Conservation (phyloP, 2,113 vertebrate species). For the Perca flavescens region DNA sequence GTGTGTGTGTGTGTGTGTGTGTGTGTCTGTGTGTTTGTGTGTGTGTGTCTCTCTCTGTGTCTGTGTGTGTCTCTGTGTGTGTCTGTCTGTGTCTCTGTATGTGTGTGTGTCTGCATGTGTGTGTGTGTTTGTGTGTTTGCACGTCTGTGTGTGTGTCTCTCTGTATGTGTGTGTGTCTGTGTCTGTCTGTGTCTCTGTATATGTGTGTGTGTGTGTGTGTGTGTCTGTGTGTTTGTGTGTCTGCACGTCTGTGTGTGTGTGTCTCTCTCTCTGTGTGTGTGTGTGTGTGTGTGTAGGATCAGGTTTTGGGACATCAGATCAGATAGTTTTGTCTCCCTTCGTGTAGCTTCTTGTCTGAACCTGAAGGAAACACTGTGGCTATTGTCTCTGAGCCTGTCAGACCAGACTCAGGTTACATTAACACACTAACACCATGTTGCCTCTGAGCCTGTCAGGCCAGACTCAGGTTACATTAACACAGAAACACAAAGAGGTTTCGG, state of each 20-base stretch:
- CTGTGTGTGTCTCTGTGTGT: slow-evolving; percentile 7
- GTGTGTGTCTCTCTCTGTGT: slow-evolving; percentile 28
- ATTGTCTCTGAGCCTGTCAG: slow-evolving; percentile 57
- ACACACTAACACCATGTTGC: not conserved
- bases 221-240: slow-evolving; percentile 4
- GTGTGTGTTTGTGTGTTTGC: too few relatives aligned
- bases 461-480: slow-evolving; percentile 50
- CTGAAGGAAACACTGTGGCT: slow-evolving; percentile 51
- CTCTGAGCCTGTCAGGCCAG: slow-evolving; percentile 22
- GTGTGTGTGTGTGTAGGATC: slow-evolving; percentile 54
- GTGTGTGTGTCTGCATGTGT: not conserved
- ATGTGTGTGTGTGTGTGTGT: too few relatives aligned
- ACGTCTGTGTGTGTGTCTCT: not conserved
- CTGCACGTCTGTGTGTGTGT: not conserved
- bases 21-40: slow-evolving; percentile 5
- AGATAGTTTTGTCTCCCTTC: slow-evolving; percentile 80
- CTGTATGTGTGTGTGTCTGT: slow-evolving; percentile 13
- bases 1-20: slow-evolving; percentile 8
- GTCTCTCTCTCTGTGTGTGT: slow-evolving; percentile 6
- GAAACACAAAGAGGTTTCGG: too few relatives aligned
- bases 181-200: too few relatives aligned
- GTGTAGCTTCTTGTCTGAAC: slow-evolving; percentile 74
- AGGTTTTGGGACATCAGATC: slow-evolving; percentile 70
- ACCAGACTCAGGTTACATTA: slow-evolving; percentile 45
- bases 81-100: slow-evolving; percentile 11